A percentile compares a stretch with the other conserved stretches of the same genome.
These are phyloP conservation scores for Scaptomyza montana DNA, from an alignment of 1,140 invertebrate species.

Conservation along the genomic window DNA sequence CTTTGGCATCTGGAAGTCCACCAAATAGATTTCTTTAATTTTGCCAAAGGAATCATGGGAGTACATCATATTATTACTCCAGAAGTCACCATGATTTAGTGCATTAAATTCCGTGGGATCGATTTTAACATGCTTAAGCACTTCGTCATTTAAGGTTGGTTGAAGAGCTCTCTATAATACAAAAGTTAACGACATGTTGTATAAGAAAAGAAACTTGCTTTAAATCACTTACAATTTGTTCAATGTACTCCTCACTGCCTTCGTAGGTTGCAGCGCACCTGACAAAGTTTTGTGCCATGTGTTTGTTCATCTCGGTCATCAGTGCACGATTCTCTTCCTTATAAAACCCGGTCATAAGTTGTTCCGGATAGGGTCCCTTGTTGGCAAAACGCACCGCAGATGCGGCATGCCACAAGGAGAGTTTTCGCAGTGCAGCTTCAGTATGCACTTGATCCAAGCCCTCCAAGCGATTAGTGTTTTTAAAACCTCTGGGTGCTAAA, in stretches of 20 bases:
- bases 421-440: constrained; percentile 83
- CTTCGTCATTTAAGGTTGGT: constrained; percentile 25
- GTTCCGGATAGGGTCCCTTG: constrained; percentile 71
- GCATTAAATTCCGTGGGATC: constrained; percentile 85
- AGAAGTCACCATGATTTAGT: constrained; percentile 87
- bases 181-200: neutral
- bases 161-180: constrained; percentile 33
- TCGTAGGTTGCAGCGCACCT: constrained; percentile 47
- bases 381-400: constrained; percentile 83
- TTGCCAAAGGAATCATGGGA: constrained; percentile 84
- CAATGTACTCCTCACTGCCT: constrained; percentile 53
- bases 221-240: constrained; percentile 49
- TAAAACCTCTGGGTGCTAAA: constrained; percentile 79
- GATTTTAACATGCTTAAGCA: constrained; percentile 31
- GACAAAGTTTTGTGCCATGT: constrained; percentile 34
- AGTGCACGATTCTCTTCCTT: constrained; percentile 43
- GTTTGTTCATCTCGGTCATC: constrained; percentile 48
- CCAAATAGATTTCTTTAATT: constrained; percentile 66
- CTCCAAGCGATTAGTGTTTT: constrained; percentile 84
- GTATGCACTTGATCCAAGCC: constrained; percentile 85
- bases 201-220: neutral
- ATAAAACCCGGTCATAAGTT: constrained; percentile 40
- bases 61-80: constrained; percentile 86
- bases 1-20: constrained; percentile 66
- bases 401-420: constrained; percentile 86